Percentiles rank a stretch among this genome's conserved stretches.
Conservation (phyloP, 2,888 invertebrate genomes). For the Drosophila longiperda region DNA sequence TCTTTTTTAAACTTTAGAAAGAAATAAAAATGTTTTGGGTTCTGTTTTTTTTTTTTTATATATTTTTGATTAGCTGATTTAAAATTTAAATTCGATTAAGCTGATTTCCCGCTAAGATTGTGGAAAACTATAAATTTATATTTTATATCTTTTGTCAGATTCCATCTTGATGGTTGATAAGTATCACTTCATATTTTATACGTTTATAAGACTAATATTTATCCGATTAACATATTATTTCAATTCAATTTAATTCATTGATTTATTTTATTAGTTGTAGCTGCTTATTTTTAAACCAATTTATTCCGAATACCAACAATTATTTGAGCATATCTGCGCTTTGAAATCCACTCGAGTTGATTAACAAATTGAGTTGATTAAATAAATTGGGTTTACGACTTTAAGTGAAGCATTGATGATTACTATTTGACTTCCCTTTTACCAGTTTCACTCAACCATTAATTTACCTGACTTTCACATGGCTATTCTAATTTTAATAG, state of each 20-base stretch:
- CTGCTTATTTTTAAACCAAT: background rate
- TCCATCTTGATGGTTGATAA: background rate
- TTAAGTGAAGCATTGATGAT: constrained; percentile 15
- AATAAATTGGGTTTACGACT: constrained; percentile 36
- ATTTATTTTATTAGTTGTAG: background rate
- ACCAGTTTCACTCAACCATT: constrained; percentile 30
- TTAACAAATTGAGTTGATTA: background rate
- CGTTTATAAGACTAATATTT: background rate
- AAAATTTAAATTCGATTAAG: background rate
- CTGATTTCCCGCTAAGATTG: background rate
- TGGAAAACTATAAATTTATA: background rate
- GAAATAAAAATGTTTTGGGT: background rate
- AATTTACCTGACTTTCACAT: constrained; percentile 32
- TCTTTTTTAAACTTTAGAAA: background rate
- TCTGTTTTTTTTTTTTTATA: background rate
- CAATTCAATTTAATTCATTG: background rate
- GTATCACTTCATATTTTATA: background rate
- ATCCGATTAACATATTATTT: background rate
- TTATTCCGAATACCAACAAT: background rate
- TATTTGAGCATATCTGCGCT: background rate
- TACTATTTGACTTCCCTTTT: constrained; percentile 33
- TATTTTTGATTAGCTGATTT: background rate
- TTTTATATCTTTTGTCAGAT: background rate
- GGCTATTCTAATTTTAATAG: constrained; percentile 48
- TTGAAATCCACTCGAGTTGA: constrained; percentile 2